Evolutionary conservation across 2,113 vertebrate species (phyloP).

Genomic region (Ctenodactylus gundi): DNA sequence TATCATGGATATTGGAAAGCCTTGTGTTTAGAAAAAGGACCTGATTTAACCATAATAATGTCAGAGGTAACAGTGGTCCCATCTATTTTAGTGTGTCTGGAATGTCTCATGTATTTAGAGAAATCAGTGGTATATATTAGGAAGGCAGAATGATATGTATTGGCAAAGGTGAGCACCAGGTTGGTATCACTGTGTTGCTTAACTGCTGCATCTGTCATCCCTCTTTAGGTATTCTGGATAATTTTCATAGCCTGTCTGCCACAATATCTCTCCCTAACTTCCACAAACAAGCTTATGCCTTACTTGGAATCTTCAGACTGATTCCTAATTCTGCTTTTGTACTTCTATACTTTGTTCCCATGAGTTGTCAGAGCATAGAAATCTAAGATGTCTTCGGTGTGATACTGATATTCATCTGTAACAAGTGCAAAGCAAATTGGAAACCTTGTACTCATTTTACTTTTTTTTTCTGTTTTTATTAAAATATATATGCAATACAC

Average conservation of each 20-base stretch:
- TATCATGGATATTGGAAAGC: neutral
- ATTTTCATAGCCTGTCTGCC: neutral
- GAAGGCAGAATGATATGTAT: neutral
- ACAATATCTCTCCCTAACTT: neutral
- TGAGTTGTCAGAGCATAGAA: constrained; percentile 16
- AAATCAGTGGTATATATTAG: neutral
- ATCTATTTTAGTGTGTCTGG: constrained; percentile 8
- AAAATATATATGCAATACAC: no score
- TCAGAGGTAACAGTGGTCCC: neutral
- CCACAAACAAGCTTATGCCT: neutral
- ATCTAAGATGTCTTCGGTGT: neutral
- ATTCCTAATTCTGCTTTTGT: neutral
- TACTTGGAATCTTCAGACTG: neutral
- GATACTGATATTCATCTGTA: neutral
- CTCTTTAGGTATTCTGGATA: constrained; percentile 7
- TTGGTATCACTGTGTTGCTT: constrained; percentile 17
- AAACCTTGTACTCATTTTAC: constrained; percentile 12
- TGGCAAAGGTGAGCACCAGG: neutral
- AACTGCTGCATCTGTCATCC: neutral
- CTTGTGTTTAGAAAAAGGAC: constrained; percentile 31
- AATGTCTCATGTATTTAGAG: neutral
- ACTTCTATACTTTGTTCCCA: neutral
- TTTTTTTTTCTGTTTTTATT: no score
- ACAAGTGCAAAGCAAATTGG: neutral
- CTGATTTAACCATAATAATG: constrained; percentile 18